These are phyloP conservation scores for Crocodylus rhombifer DNA, from an alignment of 2,797 vertebrate genomes.

Conservation along the genomic window DNA sequence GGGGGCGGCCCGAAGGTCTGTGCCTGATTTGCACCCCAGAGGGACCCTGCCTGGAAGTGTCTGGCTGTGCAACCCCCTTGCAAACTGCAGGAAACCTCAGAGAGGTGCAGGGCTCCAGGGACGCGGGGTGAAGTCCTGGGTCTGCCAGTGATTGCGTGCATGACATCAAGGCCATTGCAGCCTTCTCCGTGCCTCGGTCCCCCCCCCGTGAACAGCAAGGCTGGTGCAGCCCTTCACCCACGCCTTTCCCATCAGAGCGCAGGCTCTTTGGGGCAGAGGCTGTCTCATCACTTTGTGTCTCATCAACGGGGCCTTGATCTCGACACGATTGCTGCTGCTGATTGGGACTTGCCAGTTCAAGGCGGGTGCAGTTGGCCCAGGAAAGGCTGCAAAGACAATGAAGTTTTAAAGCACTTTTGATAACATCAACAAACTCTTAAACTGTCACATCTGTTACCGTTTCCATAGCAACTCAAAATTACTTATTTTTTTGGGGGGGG, in stretches of 20 bases:
- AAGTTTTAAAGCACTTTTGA: background rate
- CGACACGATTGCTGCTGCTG: background rate
- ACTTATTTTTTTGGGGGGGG: background rate
- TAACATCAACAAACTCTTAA: background rate
- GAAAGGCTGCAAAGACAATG: background rate
- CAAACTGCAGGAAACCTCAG: background rate
- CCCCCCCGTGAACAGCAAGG: background rate
- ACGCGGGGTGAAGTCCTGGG: background rate
- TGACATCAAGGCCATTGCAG: background rate
- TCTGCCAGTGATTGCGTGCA: background rate
- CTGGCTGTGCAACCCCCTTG: background rate
- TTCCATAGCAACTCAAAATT: constrained; percentile 25
- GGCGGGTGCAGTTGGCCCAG: background rate
- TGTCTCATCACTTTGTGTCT: background rate
- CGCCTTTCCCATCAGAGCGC: background rate
- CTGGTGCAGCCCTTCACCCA: background rate
- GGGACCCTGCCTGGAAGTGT: background rate
- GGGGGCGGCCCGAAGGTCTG: no score
- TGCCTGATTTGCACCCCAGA: background rate
- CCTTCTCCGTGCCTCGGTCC: background rate
- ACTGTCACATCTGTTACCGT: constrained; percentile 24
- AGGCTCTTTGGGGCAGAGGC: background rate
- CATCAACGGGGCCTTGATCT: background rate
- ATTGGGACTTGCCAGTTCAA: background rate
- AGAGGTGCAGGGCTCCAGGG: background rate